phyloP scores from a whole-genome alignment of 2,888 invertebrate species.

The Noctuana brunneofusca region DNA sequence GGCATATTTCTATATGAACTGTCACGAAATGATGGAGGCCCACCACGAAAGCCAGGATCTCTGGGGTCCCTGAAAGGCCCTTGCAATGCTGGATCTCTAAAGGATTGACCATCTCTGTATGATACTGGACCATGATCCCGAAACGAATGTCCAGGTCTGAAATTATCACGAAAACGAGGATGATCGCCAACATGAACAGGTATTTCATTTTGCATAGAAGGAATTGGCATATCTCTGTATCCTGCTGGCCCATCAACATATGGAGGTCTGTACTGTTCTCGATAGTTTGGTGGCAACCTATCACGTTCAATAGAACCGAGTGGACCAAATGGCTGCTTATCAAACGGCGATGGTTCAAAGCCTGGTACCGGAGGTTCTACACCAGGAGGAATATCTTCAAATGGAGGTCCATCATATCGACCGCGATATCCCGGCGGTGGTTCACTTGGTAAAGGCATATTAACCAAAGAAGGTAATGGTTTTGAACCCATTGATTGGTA shows the following conservation, averaged over 20 bases:
- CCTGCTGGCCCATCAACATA: constrained; percentile 61
- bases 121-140: constrained; percentile 66
- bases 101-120: constrained; percentile 56
- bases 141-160: constrained; percentile 62
- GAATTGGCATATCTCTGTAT: constrained; percentile 61
- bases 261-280: constrained; percentile 67
- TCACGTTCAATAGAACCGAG: constrained; percentile 66
- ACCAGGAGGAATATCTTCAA: constrained; percentile 84
- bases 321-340: constrained; percentile 71
- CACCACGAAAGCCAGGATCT: constrained; percentile 64
- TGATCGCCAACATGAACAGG: constrained; percentile 71
- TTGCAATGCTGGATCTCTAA: constrained; percentile 58
- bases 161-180: constrained; percentile 69
- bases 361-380: constrained; percentile 85
- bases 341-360: constrained; percentile 82
- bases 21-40: constrained; percentile 66
- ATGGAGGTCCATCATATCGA: constrained; percentile 72
- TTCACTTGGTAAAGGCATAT: constrained; percentile 56
- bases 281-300: constrained; percentile 63
- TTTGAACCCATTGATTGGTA: constrained; percentile 67
- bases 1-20: too few relatives aligned
- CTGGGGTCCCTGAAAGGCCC: constrained; percentile 63
- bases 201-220: constrained; percentile 61
- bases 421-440: constrained; percentile 68
- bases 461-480: constrained; percentile 61